Evolutionary conservation across 2,888 invertebrate genomes (phyloP).

Genomic region (Eupithecia pulchellata): DNA sequence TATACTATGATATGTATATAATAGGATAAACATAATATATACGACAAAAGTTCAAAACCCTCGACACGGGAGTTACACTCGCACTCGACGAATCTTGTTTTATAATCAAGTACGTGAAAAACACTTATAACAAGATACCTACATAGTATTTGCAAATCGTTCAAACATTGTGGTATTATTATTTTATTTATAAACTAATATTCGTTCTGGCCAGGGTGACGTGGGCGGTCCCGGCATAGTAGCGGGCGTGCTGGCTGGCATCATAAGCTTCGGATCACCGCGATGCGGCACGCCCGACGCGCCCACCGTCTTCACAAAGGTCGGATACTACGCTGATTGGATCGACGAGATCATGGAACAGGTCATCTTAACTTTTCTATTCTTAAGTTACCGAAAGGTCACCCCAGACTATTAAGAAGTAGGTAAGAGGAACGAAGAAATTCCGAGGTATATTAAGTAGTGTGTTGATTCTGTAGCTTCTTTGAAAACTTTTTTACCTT

Average conservation of each 20-base stretch:
- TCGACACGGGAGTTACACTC: no score
- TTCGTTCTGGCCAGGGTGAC: constrained; percentile 69
- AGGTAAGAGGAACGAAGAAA: background rate
- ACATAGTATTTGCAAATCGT: no score
- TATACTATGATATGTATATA: no score
- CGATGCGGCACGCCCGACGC: constrained; percentile 68
- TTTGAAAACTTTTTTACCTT: background rate
- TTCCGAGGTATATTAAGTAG: background rate
- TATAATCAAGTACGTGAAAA: no score
- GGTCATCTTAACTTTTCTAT: constrained; percentile 48
- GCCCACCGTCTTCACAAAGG: constrained; percentile 75
- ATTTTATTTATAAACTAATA: no score
- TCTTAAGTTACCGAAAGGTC: background rate
- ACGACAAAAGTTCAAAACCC: no score
- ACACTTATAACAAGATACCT: no score
- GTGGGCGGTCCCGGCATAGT: constrained; percentile 72
- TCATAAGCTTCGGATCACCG: constrained; percentile 72
- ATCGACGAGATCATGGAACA: constrained; percentile 66
- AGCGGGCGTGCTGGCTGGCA: constrained; percentile 59
- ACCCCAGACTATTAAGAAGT: background rate
- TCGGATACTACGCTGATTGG: constrained; percentile 71
- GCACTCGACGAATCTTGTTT: no score
- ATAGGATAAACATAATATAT: no score
- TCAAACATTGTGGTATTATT: no score
- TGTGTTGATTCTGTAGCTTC: background rate